Conservation (phyloP, 2,888 invertebrate species). For the Rapana venosa region DNA sequence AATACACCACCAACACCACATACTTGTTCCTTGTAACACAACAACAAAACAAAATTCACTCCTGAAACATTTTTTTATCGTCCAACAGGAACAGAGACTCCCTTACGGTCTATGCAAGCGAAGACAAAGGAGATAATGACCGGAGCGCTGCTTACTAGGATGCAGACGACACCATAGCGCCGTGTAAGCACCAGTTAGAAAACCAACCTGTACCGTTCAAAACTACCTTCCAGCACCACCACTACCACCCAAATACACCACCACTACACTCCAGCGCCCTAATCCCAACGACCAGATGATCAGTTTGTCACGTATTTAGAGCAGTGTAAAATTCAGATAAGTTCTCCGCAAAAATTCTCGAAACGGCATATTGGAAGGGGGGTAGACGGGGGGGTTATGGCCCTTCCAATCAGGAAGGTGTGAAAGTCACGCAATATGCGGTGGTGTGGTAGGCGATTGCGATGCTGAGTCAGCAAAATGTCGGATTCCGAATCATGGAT, state of each 20-base stretch:
- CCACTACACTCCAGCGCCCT: background rate
- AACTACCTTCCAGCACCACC: background rate
- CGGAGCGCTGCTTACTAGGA: background rate
- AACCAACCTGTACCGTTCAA: background rate
- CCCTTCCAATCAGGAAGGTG: background rate
- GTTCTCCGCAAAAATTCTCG: too few relatives aligned
- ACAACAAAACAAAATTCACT: too few relatives aligned
- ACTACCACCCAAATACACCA: background rate
- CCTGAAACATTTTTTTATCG: background rate
- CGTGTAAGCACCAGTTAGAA: too few relatives aligned
- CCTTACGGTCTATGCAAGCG: background rate
- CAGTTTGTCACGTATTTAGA: background rate
- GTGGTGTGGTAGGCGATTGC: background rate
- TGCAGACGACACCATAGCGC: background rate
- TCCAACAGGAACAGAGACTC: conserved; percentile 6
- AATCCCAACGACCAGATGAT: background rate
- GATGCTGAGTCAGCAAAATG: conserved; percentile 42
- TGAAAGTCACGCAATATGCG: conserved; percentile 6
- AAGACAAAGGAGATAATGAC: background rate
- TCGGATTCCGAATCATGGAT: conserved; percentile 23
- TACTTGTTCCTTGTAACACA: too few relatives aligned
- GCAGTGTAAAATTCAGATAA: background rate
- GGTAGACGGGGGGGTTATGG: background rate
- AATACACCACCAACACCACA: too few relatives aligned
- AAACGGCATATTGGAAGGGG: background rate